Evolutionary conservation across 2,888 invertebrate species (phyloP).

Genomic region (Drosophila cognata): DNA sequence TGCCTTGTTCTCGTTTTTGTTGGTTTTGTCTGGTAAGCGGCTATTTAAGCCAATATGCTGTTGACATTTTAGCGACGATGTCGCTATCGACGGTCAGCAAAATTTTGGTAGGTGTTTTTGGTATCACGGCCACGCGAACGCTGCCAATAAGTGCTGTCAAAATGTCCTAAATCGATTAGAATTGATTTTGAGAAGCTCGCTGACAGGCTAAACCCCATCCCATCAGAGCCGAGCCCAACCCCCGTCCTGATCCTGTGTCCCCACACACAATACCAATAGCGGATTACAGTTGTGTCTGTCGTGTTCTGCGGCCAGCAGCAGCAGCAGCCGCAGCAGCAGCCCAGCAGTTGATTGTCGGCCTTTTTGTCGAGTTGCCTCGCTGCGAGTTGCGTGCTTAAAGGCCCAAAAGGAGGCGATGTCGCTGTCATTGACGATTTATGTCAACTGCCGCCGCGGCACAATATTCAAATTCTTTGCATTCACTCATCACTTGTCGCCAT

Average conservation of each 20-base stretch:
- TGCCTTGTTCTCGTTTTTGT: slow-evolving; percentile 56
- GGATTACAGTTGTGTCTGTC: slow-evolving; percentile 80
- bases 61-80: slow-evolving; percentile 64
- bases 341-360: slow-evolving; percentile 51
- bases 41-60: slow-evolving; percentile 71
- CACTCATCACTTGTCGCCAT: slow-evolving; percentile 79
- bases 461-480: slow-evolving; percentile 84
- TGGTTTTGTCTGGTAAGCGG: slow-evolving; percentile 16
- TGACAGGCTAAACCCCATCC: slow-evolving; percentile 60
- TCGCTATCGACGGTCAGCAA: slow-evolving; percentile 15
- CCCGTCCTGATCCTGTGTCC: slow-evolving; percentile 28
- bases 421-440: slow-evolving; percentile 84
- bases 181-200: slow-evolving; percentile 75
- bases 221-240: neutral
- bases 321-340: neutral
- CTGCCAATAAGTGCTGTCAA: slow-evolving; percentile 81
- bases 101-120: slow-evolving; percentile 64
- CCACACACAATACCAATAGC: slow-evolving; percentile 62
- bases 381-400: slow-evolving; percentile 63
- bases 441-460: slow-evolving; percentile 80
- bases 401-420: slow-evolving; percentile 80
- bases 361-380: slow-evolving; percentile 41
- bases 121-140: slow-evolving; percentile 75
- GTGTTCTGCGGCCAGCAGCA: slow-evolving; percentile 66
- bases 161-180: slow-evolving; percentile 81